Evolutionary conservation across 2,888 invertebrate genomes (phyloP), one percentile per base, ranked within the genome.

Genomic region (Ormyrus rosae): DNA sequence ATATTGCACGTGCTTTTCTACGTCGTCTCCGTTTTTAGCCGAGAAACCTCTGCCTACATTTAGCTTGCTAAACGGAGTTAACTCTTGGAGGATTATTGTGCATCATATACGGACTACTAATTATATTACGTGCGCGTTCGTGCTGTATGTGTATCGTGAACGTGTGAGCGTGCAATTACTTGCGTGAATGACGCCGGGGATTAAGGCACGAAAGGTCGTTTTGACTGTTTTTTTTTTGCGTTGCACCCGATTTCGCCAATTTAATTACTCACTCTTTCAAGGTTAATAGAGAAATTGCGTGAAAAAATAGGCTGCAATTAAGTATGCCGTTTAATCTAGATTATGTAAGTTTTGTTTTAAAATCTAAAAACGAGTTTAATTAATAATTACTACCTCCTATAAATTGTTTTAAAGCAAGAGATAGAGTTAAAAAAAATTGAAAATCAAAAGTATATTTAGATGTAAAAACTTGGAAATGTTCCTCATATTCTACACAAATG

Each of bases 11-110:
- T 53, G 68, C 48, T 81, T 75, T 75, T 56, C 63, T 60, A 72
- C 68, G 67, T 72, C 68, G 51, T 51, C 60, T 67, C 46, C 56
- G 13, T 71, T 78, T 80, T 75, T 71, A 81, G 70, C 55, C 63
- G 10, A 61, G 61, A 64, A 67, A 76, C 34, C 70, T 81, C 71
- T 78, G 65, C 74, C 78, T 78, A 69, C 55, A 71, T 63, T 74
- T 77, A 73, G 68, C 81, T 74, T 81, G 51, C 58, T 64, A 55
- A 65, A 74, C 69, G 53, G 51, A 65, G 55, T 70, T 50, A 65
- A 68, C 51, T 80, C 48, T 67, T 34, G 60, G 34, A n/a, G 9
- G 55, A 80, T 56, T 60, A 58, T 65, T 67, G 50, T 81, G 60
- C 67, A 74, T 78, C 72, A 3, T 34, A 34, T 73, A 64, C 81